Evolutionary conservation across 2,888 invertebrate species (phyloP), one percentile per base, ranked within the genome.

Genomic region (Catocala nupta): DNA sequence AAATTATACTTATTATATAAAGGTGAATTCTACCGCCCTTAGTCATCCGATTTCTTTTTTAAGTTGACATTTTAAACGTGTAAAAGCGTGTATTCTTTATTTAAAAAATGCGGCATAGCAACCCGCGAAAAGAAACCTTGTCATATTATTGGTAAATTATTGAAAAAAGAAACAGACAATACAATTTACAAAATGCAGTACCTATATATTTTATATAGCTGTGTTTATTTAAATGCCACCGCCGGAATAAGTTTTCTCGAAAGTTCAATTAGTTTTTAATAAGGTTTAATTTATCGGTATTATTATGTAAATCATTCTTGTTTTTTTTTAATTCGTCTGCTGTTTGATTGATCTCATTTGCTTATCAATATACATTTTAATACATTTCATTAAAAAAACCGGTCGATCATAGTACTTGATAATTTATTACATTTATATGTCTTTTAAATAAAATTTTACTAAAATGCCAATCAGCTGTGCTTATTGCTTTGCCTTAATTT

Each of bases 11-110:
- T 3, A 39, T 39, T 3, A 39, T 39, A 25, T 64, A 64, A 73
- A 68, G 55, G 53, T 10, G 63, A 60, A 73, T 66, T 73, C 65
- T 68, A 44, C 34, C 52, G 73, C 78, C 75, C 75, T 78, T 78
- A 78, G 75, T 76, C 76, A 76, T 73, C 59, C 65, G 76, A 75
- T 76, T 76, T 75, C 78, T 77, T 78, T 75, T 61, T 72, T 55
- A 59, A 42, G 63, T 68, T 76, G 75, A 70, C 75, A 75, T 76
- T 47, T 75, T 69, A 75, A 45, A 67, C 16, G 59, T 63, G 69
- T 70, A 75, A 75, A 77, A 71, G 62, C 55, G 48, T 5, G 43
- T 51, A 63, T 63, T 70, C 59, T 75, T 71, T 61, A 65, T 65
- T 63, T 45, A 63, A 66, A 16, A 76, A 68, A 64, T 62, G 68